These are phyloP conservation scores for Pseudopleuronectes americanus DNA, from an alignment of 2,797 vertebrate species.

Conservation along the genomic window DNA sequence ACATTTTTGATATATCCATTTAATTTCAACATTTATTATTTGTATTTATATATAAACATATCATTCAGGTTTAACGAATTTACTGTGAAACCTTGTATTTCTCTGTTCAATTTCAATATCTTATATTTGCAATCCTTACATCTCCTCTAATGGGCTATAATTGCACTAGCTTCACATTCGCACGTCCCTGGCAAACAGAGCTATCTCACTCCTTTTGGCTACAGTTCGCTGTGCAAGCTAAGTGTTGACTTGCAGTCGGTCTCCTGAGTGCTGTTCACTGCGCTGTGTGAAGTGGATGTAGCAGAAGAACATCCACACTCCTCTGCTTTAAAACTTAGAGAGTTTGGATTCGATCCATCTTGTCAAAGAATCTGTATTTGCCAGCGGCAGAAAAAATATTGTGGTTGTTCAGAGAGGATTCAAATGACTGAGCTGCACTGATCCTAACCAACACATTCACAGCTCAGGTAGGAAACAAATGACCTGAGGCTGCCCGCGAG, in stretches of 20 bases:
- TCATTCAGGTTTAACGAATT: no score
- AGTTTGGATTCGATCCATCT: constrained; percentile 34
- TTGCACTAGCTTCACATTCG: neutral
- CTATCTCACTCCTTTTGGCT: neutral
- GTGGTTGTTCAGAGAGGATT: constrained; percentile 28
- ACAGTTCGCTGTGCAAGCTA: constrained; percentile 12
- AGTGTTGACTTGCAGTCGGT: constrained; percentile 28
- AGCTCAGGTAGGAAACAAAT: constrained; percentile 32
- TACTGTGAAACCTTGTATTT: no score
- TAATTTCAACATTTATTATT: neutral
- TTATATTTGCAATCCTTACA: neutral
- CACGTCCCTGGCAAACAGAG: neutral
- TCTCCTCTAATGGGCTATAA: neutral
- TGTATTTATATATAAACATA: no score
- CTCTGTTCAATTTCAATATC: no score
- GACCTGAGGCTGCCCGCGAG: constrained; percentile 41
- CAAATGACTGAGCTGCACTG: constrained; percentile 20
- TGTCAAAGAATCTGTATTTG: constrained; percentile 35
- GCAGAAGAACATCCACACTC: constrained; percentile 33
- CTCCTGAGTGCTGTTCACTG: constrained; percentile 25
- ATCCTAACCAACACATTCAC: constrained; percentile 25
- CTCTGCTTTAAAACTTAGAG: constrained; percentile 30
- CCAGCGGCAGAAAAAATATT: constrained; percentile 16
- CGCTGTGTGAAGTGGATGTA: constrained; percentile 31
- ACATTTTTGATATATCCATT: neutral